Conservation (phyloP, 2,888 invertebrate genomes). For the Alloplasta piceator region DNA sequence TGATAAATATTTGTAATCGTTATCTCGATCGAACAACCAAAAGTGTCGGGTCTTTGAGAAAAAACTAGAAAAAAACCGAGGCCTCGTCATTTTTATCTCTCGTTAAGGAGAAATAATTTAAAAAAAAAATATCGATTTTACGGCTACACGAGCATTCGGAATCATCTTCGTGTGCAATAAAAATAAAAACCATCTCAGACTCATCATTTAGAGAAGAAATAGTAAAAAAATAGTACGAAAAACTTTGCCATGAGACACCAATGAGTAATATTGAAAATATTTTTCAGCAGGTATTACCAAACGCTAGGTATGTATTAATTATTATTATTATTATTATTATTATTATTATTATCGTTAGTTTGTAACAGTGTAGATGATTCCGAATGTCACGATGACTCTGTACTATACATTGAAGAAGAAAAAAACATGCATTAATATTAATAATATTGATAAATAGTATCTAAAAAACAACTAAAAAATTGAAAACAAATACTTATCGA, state of each 20-base stretch:
- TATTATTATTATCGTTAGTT: conserved; percentile 7
- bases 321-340: conserved; percentile 47
- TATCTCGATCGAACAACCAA: conserved; percentile 27
- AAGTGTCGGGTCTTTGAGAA: conserved; percentile 29
- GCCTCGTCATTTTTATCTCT: conserved; percentile 47
- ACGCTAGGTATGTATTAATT: conserved; percentile 55
- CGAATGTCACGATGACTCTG: conserved; percentile 56
- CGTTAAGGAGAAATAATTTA: conserved; percentile 23
- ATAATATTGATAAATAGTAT: conserved; percentile 43
- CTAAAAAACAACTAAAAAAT: conserved; percentile 29
- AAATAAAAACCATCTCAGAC: conserved; percentile 37
- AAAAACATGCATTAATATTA: conserved; percentile 45
- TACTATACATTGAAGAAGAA: conserved; percentile 44
- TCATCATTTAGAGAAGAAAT: conserved; percentile 57
- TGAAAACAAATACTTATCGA: conserved; percentile 70
- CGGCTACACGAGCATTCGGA: conserved; percentile 58
- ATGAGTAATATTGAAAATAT: conserved; percentile 57
- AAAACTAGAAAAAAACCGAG: conserved; percentile 27
- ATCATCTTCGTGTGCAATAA: conserved; percentile 43
- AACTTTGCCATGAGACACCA: conserved; percentile 27
- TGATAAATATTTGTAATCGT: conserved; percentile 44
- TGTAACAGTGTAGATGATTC: conserved; percentile 49
- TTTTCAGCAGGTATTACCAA: conserved; percentile 59
- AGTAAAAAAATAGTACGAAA: conserved; percentile 55
- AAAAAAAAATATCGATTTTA: conserved; percentile 52